Evolutionary conservation across 2,888 invertebrate species (phyloP), one percentile per base, ranked within the genome.

Genomic region (Xanthia icteritia): DNA sequence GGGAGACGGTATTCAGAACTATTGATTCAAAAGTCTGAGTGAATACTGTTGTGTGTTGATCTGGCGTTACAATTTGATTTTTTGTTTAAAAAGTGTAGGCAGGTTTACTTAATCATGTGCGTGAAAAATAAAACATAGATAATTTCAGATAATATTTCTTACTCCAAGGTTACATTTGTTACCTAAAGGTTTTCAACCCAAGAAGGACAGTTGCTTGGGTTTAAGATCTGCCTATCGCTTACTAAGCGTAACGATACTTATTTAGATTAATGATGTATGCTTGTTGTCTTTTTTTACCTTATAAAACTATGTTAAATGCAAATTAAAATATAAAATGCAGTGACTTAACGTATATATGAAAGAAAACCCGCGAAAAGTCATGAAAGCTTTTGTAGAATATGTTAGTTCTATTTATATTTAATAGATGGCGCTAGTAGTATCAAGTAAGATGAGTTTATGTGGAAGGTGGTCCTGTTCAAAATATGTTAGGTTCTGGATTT

Each of bases 401-500:
- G n/a, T 56, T 80, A 87, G 83, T 86, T 81, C 66, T 31, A 42
- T 39, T 76, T 73, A 54, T 58, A 2, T 23, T 61, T 67, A 79
- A 79, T 77, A 89, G 88, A 89, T 88, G 88, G 88, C 87, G 86
- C 23, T 83, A 76, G 81, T 36, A 63, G 79, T 68, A 63, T 15
- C 64, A 23, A 13, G 42, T 36, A 1, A 17, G 23, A 36, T 15
- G 27, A 27, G 5, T 48, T 17, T 39, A 9, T 23, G 1, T 20
- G 4, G 2, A 54, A 36, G 13, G 0, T 9, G 36, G 39, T 15
- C 1, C 15, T 67, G 0, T 27, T 31, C 20, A 9, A n/a, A 20
- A 17, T 67, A 15, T 0, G 5, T 13, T 56, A 9, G 1, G 1
- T 3, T 2, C 51, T 51, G 23, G 15, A 45, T 54, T 56, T 56